Base-by-base conservation (phyloP, 2,888 invertebrate genomes). In the Argyra leucocephala region DNA sequence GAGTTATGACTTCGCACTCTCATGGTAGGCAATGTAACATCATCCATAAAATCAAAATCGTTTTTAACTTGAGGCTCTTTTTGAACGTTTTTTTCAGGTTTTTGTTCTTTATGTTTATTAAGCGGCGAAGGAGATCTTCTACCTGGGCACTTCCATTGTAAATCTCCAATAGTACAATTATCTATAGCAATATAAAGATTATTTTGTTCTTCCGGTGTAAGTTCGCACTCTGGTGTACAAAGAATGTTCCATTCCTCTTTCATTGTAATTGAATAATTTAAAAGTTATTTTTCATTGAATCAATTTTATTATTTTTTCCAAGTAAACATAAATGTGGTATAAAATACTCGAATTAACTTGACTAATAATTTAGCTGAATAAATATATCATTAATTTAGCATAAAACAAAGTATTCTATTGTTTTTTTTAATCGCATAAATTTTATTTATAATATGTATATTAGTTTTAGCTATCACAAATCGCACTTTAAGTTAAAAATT, bases 31-130 rank as follows among this genome's bases (percentile, higher is more conserved):
- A 87, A 86, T 59, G 86, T 85, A 70, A 89, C 87, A 79, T 93
- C 92, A 71, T 92, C 92, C 85, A 90, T 89, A 71, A 92, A 93
- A 76, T 93, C 93, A 74, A 92, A 93, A 76, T 91, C 90, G 0
- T 89, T 89, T 48, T 74, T 72, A 21, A 67, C 71, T 71, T 72
- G 79, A 77, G 75, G 74, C 70, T 78, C 76, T 70, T 82, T 82
- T 66, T 84, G 85, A 64, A 83, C 81, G 62, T 81, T 77, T 61
- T 83, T 79, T 4, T 81, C 78, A 0, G 82, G 80, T 22, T 76
- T 78, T 7, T 75, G 71, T 61, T 78, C 77, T 23, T 74, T 76
- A 60, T 73, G 73, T 48, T 83, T 83, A 66, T 83, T 81, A 24
- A 86, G 82, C 0, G 91, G 90, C 0, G 90, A 89, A 3, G 89